phyloP scores from a whole-genome alignment of 2,888 invertebrate genomes.

The Drosophila anceps region DNA sequence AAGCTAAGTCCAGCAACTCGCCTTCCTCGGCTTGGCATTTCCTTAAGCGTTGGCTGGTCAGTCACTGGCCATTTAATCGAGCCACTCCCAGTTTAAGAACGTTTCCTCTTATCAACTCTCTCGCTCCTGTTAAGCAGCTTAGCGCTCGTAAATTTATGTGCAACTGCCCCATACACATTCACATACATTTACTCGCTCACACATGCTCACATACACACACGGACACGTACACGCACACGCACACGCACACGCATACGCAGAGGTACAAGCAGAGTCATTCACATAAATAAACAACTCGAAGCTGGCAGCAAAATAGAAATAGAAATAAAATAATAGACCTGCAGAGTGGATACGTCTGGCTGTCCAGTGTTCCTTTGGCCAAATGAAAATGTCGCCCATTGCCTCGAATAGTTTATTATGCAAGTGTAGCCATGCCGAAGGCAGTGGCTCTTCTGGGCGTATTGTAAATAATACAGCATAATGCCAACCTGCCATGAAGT shows the following conservation, averaged over 20 bases:
- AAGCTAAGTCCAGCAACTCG: neutral
- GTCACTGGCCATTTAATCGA: constrained; percentile 32
- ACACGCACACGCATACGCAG: constrained; percentile 6
- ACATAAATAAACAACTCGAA: constrained; percentile 72
- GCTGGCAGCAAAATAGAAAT: constrained; percentile 59
- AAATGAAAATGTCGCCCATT: constrained; percentile 80
- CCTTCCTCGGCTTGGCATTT: constrained; percentile 43
- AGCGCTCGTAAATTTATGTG: constrained; percentile 65
- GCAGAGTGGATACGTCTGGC: constrained; percentile 42
- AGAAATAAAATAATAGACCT: constrained; percentile 75
- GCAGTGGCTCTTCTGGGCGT: constrained; percentile 25
- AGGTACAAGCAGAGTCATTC: constrained; percentile 47
- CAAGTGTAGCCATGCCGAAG: constrained; percentile 45
- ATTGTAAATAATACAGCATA: constrained; percentile 78
- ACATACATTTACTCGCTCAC: constrained; percentile 1
- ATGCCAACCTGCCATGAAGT: constrained; percentile 66
- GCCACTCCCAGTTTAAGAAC: constrained; percentile 30
- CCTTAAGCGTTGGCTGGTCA: constrained; percentile 42
- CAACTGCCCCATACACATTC: constrained; percentile 49
- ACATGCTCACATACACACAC: constrained; percentile 3
- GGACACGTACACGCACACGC: neutral
- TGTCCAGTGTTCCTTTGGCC: constrained; percentile 26
- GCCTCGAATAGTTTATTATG: constrained; percentile 70
- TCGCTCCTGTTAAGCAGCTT: constrained; percentile 50
- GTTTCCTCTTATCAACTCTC: constrained; percentile 47